phyloP scores from a whole-genome alignment of 2,113 vertebrate genomes.

The Pithys albifrons region DNA sequence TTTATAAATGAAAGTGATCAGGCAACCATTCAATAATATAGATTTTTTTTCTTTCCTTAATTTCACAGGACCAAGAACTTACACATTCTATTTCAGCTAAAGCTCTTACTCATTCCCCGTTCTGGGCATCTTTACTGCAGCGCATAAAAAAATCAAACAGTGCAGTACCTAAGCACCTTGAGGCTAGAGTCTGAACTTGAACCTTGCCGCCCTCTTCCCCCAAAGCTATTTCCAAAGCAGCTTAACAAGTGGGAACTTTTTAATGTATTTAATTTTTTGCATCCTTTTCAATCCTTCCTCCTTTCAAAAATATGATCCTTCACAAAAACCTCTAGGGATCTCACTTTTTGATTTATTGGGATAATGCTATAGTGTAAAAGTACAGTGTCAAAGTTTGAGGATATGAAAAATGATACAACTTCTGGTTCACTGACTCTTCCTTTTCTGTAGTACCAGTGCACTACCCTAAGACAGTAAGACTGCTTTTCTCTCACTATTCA shows the following conservation, averaged over 20 bases:
- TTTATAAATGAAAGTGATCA: background rate
- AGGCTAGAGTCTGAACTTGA: background rate
- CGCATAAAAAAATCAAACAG: constrained; percentile 2
- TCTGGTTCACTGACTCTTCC: background rate
- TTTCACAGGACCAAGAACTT: background rate
- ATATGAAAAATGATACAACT: constrained; percentile 55
- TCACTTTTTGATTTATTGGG: constrained; percentile 57
- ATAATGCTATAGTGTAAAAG: constrained; percentile 29
- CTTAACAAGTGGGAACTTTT: background rate
- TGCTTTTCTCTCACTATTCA: constrained; percentile 10
- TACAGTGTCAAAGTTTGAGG: constrained; percentile 28
- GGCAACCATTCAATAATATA: background rate
- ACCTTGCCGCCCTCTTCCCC: background rate
- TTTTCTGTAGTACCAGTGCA: constrained; percentile 44
- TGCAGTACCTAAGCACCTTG: background rate
- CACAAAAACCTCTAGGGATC: constrained; percentile 20
- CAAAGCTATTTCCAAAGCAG: background rate
- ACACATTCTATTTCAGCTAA: background rate
- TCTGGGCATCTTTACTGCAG: background rate
- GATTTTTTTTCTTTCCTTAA: background rate
- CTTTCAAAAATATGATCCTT: constrained; percentile 37
- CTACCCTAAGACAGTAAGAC: constrained; percentile 13
- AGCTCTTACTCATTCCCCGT: background rate
- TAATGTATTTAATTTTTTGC: background rate
- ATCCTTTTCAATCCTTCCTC: background rate